Evolutionary conservation across 2,888 invertebrate genomes (phyloP).

Genomic region (Heterodera filipjevi): DNA sequence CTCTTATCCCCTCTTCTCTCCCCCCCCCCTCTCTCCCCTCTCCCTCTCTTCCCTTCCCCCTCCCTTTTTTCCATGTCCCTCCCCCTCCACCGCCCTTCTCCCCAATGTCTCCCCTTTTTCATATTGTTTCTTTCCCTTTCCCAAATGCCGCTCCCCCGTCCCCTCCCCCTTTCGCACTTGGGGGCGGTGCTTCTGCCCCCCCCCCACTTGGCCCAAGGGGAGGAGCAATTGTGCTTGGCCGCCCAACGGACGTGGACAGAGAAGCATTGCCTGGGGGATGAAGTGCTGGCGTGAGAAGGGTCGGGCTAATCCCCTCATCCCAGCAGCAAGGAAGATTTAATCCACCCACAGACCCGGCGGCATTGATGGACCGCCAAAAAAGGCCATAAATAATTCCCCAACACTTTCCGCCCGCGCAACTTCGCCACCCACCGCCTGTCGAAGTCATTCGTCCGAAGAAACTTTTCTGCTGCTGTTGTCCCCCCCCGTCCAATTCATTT

Average conservation of each 20-base stretch:
- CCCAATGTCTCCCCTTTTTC: neutral
- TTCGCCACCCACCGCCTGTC: conserved; percentile 4
- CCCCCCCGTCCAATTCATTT: neutral
- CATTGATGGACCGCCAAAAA: neutral
- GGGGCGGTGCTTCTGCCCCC: conserved; percentile 16
- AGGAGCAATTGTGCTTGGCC: conserved; percentile 7
- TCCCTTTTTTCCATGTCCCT: neutral
- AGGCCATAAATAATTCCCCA: conserved; percentile 12
- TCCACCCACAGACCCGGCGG: conserved; percentile 11
- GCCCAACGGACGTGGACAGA: neutral
- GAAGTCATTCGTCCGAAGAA: neutral
- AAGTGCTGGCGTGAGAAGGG: neutral
- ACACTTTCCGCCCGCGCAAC: conserved; percentile 8
- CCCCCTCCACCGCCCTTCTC: neutral
- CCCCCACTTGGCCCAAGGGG: neutral
- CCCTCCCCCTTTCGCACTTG: neutral
- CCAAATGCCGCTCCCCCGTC: neutral
- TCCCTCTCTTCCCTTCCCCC: neutral
- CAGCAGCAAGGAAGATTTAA: neutral
- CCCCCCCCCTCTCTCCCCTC: neutral
- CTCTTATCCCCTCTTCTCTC: no score
- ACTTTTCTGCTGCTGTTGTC: neutral
- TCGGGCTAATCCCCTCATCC: conserved; percentile 18
- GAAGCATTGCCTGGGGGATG: conserved; percentile 14
- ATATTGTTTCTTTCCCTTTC: neutral